Percentiles rank a stretch among this genome's conserved stretches.
Evolutionary conservation across 37 sponge, comb jelly and placozoan genomes (phyloP).

Genomic region (Corticium candelabrum): DNA sequence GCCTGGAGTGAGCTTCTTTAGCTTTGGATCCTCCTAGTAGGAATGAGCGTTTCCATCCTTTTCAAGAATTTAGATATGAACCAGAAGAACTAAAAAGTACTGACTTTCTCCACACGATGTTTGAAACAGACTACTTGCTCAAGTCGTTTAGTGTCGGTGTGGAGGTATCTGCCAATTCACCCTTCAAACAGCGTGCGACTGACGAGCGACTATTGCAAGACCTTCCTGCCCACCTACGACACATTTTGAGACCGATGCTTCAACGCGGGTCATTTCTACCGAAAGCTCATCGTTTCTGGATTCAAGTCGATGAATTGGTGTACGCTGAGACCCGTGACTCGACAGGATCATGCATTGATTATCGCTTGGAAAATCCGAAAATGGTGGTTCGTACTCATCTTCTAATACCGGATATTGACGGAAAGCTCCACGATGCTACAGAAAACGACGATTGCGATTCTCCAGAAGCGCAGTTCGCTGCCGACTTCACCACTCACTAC

Average conservation of each 20-base stretch:
- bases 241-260: conserved; percentile 27
- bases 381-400: conserved; percentile 38
- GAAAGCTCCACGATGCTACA: conserved; percentile 35
- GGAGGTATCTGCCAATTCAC: conserved; percentile 51
- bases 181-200: conserved; percentile 44
- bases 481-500: conserved; percentile 43
- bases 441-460: conserved; percentile 41
- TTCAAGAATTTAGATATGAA: conserved; percentile 42
- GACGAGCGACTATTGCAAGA: conserved; percentile 19
- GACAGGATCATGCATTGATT: background rate
- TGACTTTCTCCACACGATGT: conserved; percentile 39
- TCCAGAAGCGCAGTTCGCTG: conserved; percentile 48
- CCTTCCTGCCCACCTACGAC: conserved; percentile 33
- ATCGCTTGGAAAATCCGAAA: conserved; percentile 14
- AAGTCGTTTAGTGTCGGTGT: conserved; percentile 61
- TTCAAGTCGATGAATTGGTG: conserved; percentile 48
- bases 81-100: conserved; percentile 17
- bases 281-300: conserved; percentile 38
- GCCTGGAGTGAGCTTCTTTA: conserved; percentile 20
- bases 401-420: conserved; percentile 35
- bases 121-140: conserved; percentile 55
- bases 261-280: conserved; percentile 19
- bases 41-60: conserved; percentile 45
- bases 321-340: conserved; percentile 2
- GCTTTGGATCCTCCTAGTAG: conserved; percentile 47